phyloP scores from a whole-genome alignment of 2,888 invertebrate species.

The Netelia virgata region DNA sequence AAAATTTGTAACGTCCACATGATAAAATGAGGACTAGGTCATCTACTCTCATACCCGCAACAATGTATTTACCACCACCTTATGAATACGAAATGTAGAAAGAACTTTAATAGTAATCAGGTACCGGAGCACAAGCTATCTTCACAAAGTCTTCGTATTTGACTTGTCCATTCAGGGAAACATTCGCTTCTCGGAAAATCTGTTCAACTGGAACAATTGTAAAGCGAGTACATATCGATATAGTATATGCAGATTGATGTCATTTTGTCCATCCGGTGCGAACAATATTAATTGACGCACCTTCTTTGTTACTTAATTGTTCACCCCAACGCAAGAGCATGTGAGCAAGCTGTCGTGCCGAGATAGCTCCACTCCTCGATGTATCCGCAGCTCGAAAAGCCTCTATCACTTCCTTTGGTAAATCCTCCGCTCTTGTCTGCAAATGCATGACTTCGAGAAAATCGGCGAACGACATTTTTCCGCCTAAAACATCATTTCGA shows the following conservation, averaged over 20 bases:
- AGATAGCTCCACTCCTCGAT: constrained; percentile 90
- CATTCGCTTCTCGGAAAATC: constrained; percentile 96
- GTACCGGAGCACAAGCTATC: constrained; percentile 96
- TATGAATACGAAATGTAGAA: background rate
- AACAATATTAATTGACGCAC: constrained; percentile 78
- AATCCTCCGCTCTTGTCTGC: constrained; percentile 93
- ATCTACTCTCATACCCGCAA: background rate
- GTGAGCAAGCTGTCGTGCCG: constrained; percentile 93
- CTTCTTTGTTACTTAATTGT: constrained; percentile 89
- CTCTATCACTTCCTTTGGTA: constrained; percentile 93
- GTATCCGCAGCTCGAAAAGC: constrained; percentile 96
- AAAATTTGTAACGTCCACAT: background rate
- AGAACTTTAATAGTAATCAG: constrained; percentile 92
- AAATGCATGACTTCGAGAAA: constrained; percentile 98
- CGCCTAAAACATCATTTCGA: constrained; percentile 85
- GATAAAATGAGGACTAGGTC: background rate
- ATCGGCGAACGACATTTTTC: constrained; percentile 97
- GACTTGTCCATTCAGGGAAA: constrained; percentile 91
- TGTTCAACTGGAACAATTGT: constrained; percentile 89
- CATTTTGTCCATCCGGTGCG: background rate
- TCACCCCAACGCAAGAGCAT: constrained; percentile 97
- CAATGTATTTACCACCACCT: background rate
- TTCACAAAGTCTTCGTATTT: constrained; percentile 97
- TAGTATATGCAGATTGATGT: background rate
- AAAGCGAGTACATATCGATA: background rate